Percentiles rank a stretch among this genome's conserved stretches.
phyloP scores from a whole-genome alignment of 2,797 vertebrate species.

The Acanthurus leucopareius region DNA sequence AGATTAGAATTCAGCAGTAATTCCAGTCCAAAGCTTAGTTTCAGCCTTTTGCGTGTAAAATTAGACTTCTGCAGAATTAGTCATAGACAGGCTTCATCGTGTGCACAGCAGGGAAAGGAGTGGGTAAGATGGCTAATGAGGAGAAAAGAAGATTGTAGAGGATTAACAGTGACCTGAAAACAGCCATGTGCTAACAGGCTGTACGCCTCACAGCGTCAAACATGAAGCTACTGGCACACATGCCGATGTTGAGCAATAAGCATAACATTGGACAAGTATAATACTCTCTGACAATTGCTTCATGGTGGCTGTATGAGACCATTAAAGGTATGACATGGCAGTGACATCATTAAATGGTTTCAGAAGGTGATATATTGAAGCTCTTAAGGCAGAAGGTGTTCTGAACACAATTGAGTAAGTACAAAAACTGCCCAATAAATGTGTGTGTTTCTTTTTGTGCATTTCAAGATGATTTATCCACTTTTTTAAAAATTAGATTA shows the following conservation, averaged over 20 bases:
- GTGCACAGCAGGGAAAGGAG: constrained; percentile 54
- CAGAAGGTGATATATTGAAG: background rate
- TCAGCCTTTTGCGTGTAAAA: constrained; percentile 32
- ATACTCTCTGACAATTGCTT: background rate
- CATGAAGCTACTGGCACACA: constrained; percentile 40
- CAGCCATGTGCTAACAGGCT: constrained; percentile 64
- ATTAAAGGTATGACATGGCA: background rate
- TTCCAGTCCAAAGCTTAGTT: background rate
- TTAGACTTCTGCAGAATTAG: constrained; percentile 34
- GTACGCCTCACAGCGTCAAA: constrained; percentile 57
- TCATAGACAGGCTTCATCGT: constrained; percentile 34
- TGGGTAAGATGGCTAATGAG: constrained; percentile 74
- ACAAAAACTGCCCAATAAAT: too few species aligned
- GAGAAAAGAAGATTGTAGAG: constrained; percentile 79
- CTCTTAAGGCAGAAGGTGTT: background rate
- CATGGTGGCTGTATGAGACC: background rate
- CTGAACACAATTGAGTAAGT: too few species aligned
- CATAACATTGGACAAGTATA: background rate
- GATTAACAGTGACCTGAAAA: constrained; percentile 84
- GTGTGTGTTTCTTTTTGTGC: background rate
- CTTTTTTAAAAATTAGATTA: background rate
- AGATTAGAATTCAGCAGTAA: constrained; percentile 7
- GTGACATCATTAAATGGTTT: background rate
- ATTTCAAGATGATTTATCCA: background rate
- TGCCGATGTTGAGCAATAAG: background rate